Base-by-base conservation (phyloP, 2,888 invertebrate species). In the Dasypogon diadema region DNA sequence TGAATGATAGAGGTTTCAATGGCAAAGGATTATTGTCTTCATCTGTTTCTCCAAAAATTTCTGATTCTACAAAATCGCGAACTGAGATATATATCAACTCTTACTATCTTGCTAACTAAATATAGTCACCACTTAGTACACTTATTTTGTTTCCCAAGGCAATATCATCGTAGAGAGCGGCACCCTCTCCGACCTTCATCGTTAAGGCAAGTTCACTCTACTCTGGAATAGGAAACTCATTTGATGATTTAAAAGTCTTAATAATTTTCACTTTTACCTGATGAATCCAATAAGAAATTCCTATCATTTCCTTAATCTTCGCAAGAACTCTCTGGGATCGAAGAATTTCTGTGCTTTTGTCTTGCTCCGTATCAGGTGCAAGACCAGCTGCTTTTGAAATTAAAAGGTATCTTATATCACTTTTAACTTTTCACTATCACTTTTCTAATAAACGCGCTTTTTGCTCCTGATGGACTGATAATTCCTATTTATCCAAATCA, bases 71-170 rank as follows among this genome's bases (percentile, higher is more conserved):
- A 81, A 97, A 89, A 83, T 98, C 96, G 24, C 93, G 89, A 24
- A 97, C 92, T 0, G 96, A 95, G 68, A 93, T 93, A 8, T 96
- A 95, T 88, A 98, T 95, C 78, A 96, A 87, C 85, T 95, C 95
- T 92, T 91, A 83, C 94, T 95, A 73, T 96, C 95, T 94, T 96
- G 12, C 94, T 95, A 10, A 98, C 87, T 58, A 98, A 87, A n/a
- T n/a, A 82, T 97, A 98, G 86, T 98, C 98, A 0, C 96, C 98
- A 82, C 95, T 94, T 8, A 98, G 89, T 34, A 98, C 88, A 0
- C 97, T 96, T 81, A 98, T 96, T 88, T 97, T 98, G 86, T 98
- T 98, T 5, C 97, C 97, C 86, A 96, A 96, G 83, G 94, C 92
- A 92, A 97, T 93, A 83, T 97, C 95, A 26, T 90, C 89, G 55